These are phyloP conservation scores for Murina feae DNA, from an alignment of 2,113 vertebrate genomes.

Conservation along the genomic window DNA sequence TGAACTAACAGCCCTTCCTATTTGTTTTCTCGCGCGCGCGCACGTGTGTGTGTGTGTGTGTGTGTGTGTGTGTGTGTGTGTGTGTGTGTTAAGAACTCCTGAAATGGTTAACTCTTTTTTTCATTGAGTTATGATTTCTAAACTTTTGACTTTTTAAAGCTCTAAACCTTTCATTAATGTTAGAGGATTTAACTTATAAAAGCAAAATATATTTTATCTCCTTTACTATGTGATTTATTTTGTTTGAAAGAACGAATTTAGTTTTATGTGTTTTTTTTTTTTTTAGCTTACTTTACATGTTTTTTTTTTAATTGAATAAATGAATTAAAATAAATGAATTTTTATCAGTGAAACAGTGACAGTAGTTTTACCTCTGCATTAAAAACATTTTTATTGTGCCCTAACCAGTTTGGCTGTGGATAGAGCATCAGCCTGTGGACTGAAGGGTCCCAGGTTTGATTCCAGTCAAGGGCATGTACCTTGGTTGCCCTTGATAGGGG, in stretches of 20 bases:
- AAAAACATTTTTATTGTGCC: neutral
- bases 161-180: conserved; percentile 21
- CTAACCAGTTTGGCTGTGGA: too few relatives aligned
- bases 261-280: conserved; percentile 48
- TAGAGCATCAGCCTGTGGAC: too few relatives aligned
- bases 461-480: too few relatives aligned
- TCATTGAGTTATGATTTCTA: neutral
- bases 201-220: conserved; percentile 45
- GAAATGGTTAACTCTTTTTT: conserved; percentile 17
- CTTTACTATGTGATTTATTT: conserved; percentile 67
- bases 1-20: neutral
- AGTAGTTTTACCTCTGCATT: neutral
- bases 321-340: conserved; percentile 13
- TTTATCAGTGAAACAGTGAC: conserved; percentile 8
- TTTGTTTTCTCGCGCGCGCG: neutral
- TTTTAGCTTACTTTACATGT: neutral
- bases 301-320: neutral
- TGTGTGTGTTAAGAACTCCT: neutral
- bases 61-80: neutral
- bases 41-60: neutral
- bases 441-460: too few relatives aligned
- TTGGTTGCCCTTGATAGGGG: too few relatives aligned
- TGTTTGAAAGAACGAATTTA: conserved; percentile 49
- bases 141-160: neutral
- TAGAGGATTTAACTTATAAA: conserved; percentile 62